A percentile compares a stretch with the other conserved stretches of the same genome.
Evolutionary conservation across 2,113 vertebrate species (phyloP).

Genomic region (Leucosticte australis): DNA sequence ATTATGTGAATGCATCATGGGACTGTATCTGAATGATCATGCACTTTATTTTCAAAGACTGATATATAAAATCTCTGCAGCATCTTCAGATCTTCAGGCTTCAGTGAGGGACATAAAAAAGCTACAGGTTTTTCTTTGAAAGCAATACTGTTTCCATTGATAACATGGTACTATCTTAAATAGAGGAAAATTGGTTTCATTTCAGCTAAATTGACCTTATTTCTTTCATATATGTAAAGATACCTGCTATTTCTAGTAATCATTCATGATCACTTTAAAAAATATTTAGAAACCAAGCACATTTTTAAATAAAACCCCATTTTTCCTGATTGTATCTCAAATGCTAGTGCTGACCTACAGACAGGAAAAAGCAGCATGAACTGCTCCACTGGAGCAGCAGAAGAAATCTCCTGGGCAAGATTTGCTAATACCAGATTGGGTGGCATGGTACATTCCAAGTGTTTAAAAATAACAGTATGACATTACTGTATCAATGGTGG

Average conservation of each 20-base stretch:
- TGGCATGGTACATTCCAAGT: background rate
- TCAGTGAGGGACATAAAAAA: background rate
- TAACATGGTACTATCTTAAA: background rate
- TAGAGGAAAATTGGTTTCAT: background rate
- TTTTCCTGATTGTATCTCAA: background rate
- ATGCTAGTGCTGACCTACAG: background rate
- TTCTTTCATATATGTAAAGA: background rate
- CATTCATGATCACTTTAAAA: background rate
- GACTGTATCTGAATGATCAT: background rate
- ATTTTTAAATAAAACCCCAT: background rate
- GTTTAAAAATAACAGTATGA: conserved; percentile 59
- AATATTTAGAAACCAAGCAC: background rate
- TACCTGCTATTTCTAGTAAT: background rate
- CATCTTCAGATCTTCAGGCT: background rate
- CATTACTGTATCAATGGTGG: conserved; percentile 6
- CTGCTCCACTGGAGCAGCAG: background rate
- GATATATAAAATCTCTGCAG: background rate
- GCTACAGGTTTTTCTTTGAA: background rate
- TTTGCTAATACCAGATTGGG: background rate
- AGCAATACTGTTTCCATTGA: background rate
- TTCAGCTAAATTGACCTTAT: background rate
- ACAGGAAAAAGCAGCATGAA: background rate
- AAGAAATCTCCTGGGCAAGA: background rate
- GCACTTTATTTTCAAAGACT: background rate
- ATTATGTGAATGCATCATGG: background rate